Conservation (phyloP, 1,140 invertebrate species). For the Apis mellifera region DNA sequence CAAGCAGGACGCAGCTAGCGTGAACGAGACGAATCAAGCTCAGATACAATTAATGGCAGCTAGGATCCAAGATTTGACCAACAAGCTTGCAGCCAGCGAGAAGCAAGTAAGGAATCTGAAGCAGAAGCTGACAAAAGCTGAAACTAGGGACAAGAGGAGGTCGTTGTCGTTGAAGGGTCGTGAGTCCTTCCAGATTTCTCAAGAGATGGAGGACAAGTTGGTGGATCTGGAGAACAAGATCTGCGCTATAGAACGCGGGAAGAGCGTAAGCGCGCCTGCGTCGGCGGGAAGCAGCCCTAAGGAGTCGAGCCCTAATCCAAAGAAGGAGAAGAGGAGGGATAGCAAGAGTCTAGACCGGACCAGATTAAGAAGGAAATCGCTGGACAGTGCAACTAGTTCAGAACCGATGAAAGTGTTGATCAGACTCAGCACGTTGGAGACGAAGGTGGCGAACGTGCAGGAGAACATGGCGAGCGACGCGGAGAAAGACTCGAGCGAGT, state of each 20-base stretch:
- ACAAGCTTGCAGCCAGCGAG: conserved; percentile 90
- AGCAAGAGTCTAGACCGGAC: conserved; percentile 79
- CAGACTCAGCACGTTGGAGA: conserved; percentile 87
- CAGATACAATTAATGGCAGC: conserved; percentile 91
- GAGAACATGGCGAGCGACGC: conserved; percentile 78
- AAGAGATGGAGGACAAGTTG: conserved; percentile 92
- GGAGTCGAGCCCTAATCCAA: conserved; percentile 81
- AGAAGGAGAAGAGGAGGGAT: conserved; percentile 80
- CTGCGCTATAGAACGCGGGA: conserved; percentile 83
- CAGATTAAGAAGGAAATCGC: conserved; percentile 85
- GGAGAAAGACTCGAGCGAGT: conserved; percentile 77
- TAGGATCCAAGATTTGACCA: conserved; percentile 92
- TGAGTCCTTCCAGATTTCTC: conserved; percentile 89
- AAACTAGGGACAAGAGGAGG: conserved; percentile 89
- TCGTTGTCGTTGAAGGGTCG: conserved; percentile 90
- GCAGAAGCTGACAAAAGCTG: conserved; percentile 89
- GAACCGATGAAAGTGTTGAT: conserved; percentile 90
- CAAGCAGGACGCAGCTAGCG: conserved; percentile 86
- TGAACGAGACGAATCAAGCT: conserved; percentile 87
- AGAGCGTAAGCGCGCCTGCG: conserved; percentile 68
- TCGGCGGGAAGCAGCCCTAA: conserved; percentile 75
- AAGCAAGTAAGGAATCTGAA: conserved; percentile 90
- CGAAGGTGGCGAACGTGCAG: conserved; percentile 85
- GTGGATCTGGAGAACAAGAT: conserved; percentile 90
- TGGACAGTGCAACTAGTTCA: conserved; percentile 88